These are phyloP conservation scores for Baryphthengus martii DNA, from an alignment of 2,113 vertebrate species.

Conservation along the genomic window DNA sequence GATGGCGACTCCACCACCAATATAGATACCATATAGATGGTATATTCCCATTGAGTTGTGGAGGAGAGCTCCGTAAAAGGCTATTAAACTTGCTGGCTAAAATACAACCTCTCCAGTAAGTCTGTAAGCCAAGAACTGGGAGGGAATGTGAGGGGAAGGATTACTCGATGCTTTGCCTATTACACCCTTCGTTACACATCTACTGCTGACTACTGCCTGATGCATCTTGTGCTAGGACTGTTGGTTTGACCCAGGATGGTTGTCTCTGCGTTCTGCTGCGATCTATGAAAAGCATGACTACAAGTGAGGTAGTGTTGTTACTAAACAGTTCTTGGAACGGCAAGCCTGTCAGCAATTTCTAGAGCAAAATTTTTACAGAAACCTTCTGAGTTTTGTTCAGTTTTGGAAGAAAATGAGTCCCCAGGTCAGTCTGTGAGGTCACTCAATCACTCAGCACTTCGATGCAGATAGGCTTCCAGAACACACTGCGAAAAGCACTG, in stretches of 20 bases:
- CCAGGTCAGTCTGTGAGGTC: constrained; percentile 52
- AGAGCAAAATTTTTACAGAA: constrained; percentile 11
- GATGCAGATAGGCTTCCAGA: constrained; percentile 40
- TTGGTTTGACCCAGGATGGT: background rate
- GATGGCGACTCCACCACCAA: too few relatives aligned
- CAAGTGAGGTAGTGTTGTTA: background rate
- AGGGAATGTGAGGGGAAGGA: background rate
- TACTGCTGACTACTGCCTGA: background rate
- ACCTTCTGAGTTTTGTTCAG: constrained; percentile 12
- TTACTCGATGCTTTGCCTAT: background rate
- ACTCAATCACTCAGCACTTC: constrained; percentile 57
- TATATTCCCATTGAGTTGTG: background rate
- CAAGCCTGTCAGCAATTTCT: background rate
- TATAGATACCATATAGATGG: too few relatives aligned
- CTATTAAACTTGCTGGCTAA: background rate
- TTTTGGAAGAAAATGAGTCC: constrained; percentile 35
- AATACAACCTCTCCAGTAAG: background rate
- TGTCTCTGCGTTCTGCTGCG: background rate
- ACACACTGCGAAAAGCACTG: background rate
- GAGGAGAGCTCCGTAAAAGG: background rate
- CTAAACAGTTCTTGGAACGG: background rate
- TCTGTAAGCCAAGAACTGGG: background rate
- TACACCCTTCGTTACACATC: background rate
- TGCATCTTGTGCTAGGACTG: background rate
- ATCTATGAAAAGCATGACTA: background rate